These are phyloP conservation scores for Mesorhabditis spiculigera DNA, from an alignment of 2,888 invertebrate genomes.

Conservation along the genomic window DNA sequence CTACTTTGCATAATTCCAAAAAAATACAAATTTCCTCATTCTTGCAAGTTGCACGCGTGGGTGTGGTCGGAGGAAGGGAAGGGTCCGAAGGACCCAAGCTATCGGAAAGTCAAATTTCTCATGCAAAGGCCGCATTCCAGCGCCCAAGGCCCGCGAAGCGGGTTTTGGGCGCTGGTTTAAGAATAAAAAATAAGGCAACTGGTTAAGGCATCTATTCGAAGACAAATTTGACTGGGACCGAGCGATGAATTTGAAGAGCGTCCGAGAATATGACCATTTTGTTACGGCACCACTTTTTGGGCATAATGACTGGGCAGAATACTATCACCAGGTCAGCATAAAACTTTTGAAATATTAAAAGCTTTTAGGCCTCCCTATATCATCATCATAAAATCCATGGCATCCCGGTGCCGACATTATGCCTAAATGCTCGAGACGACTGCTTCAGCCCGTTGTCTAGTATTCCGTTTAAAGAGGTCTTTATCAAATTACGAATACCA, in stretches of 20 bases:
- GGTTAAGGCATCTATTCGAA: slow-evolving; percentile 3
- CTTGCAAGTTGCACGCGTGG: too few relatives aligned
- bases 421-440: slow-evolving; percentile 1
- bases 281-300: neutral
- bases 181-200: too few relatives aligned
- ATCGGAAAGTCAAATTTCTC: too few relatives aligned
- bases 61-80: too few relatives aligned
- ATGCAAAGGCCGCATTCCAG: too few relatives aligned
- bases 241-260: slow-evolving; percentile 2
- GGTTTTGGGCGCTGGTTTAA: too few relatives aligned
- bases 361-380: neutral
- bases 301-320: slow-evolving; percentile 4
- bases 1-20: too few relatives aligned
- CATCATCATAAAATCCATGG: slow-evolving; percentile 1
- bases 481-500: neutral
- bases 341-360: neutral
- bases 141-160: too few relatives aligned
- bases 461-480: slow-evolving; percentile 5
- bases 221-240: slow-evolving; percentile 4
- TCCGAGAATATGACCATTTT: slow-evolving; percentile 5
- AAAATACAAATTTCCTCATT: too few relatives aligned
- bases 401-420: neutral
- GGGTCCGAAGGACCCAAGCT: too few relatives aligned
- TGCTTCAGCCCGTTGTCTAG: neutral
- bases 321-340: slow-evolving; percentile 3